Evolutionary conservation across 2,113 vertebrate species (phyloP), one percentile per base, ranked within the genome.

Genomic region (Microcebus murinus): DNA sequence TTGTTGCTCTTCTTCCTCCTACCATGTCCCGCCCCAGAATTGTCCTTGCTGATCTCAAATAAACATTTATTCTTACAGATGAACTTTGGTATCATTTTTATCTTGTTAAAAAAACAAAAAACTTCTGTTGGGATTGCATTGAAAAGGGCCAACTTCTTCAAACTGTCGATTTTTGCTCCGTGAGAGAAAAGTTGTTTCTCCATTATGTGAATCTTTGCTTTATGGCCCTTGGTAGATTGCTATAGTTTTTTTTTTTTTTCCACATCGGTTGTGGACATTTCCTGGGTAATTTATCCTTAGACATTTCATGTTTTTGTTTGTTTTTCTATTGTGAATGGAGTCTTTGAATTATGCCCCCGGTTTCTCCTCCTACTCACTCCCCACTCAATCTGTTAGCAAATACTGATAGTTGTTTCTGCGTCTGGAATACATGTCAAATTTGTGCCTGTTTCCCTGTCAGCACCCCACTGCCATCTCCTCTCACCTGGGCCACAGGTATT

Each of bases 311-410:
- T 67, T 95, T 96, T 90, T 94, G 59, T 90, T 96, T 97, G 93
- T 87, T 95, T 95, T 91, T 87, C 91, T 77, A 13, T 91, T 91
- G 91, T 92, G 91, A 97, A 73, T 82, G 77, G 65, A 85, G 82
- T 85, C 93, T 92, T 85, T 82, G 85, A 92, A 65, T 90, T 87
- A 83, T 21, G 63, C 70, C 59, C 76, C 42, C 27, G 63, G 42
- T 87, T 89, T 87, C 52, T 92, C 89, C 91, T 92, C 96, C 93
- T 68, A 71, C 85, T 87, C 85, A 31, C 71, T 70, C 88, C 70
- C 63, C 8, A 27, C 52, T 36, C 95, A 91, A 59, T 83, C 96
- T 95, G 74, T 77, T 79, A 63, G 48, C 85, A 85, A 84, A 91
- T 34, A 36, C 87, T 79, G 50, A 20, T 20, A 45, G 57, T 74